Evolutionary conservation across 2,797 vertebrate species (phyloP).

Genomic region (Eidolon dupreanum): DNA sequence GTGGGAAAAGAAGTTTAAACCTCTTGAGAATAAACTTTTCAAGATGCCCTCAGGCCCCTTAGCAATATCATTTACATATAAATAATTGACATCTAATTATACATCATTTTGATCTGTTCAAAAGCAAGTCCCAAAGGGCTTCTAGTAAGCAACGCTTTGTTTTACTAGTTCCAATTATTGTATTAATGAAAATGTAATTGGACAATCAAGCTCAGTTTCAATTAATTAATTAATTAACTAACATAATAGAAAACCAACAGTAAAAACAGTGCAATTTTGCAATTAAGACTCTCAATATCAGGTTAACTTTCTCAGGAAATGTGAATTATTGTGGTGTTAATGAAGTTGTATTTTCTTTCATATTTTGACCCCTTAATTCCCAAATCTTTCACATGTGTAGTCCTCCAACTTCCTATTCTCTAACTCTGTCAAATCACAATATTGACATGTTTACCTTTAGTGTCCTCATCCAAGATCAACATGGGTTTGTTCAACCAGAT

Average conservation of each 20-base stretch:
- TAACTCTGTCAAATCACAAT: neutral
- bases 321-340: neutral
- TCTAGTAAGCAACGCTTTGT: constrained; percentile 57
- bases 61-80: constrained; percentile 55
- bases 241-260: constrained; percentile 5
- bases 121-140: constrained; percentile 37
- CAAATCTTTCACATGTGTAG: neutral
- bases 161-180: constrained; percentile 69
- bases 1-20: constrained; percentile 36
- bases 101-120: constrained; percentile 66
- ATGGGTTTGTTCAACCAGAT: neutral
- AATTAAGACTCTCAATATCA: constrained; percentile 2
- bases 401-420: neutral
- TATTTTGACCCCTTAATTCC: neutral
- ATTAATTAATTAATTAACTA: constrained; percentile 62
- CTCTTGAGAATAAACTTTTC: constrained; percentile 50
- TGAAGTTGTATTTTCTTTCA: neutral
- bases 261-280: constrained; percentile 45
- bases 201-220: constrained; percentile 60
- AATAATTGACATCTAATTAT: constrained; percentile 66
- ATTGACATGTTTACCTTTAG: neutral
- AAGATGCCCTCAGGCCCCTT: neutral
- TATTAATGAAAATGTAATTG: constrained; percentile 78
- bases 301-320: constrained; percentile 8
- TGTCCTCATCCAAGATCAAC: neutral